Percentiles rank a stretch among this genome's conserved stretches.
phyloP scores from a whole-genome alignment of 2,797 vertebrate species.

The Megalops cyprinoides region DNA sequence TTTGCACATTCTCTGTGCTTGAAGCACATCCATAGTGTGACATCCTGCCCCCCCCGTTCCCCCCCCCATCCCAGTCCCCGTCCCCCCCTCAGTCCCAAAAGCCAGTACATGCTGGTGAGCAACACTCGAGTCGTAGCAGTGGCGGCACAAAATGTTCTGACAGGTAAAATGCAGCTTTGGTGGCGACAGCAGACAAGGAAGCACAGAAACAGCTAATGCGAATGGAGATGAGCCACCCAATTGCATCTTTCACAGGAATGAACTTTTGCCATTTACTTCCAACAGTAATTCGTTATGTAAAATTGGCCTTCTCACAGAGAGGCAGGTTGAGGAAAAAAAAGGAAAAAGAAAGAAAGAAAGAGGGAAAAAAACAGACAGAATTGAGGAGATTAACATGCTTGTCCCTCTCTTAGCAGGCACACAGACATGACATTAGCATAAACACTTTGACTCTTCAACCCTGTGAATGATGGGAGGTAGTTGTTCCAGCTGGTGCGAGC shows the following conservation, averaged over 20 bases:
- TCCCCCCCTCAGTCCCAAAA: background rate
- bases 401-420: background rate
- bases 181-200: background rate
- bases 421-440: slow-evolving; percentile 42
- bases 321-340: background rate
- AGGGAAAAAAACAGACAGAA: slow-evolving; percentile 16
- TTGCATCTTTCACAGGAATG: slow-evolving; percentile 27
- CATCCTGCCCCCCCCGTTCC: background rate
- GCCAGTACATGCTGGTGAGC: background rate
- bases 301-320: slow-evolving; percentile 18
- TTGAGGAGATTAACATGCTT: slow-evolving; percentile 14
- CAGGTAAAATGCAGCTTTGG: slow-evolving; percentile 19
- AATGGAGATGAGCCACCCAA: background rate
- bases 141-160: slow-evolving; percentile 11
- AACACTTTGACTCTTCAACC: slow-evolving; percentile 52
- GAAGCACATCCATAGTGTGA: background rate
- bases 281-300: slow-evolving; percentile 12
- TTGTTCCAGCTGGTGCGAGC: no score
- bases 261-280: slow-evolving; percentile 28
- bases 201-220: background rate
- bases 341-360: background rate
- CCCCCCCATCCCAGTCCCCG: background rate
- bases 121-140: background rate
- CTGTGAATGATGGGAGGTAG: slow-evolving; percentile 40
- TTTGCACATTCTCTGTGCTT: background rate